Base-by-base conservation (phyloP, 2,113 vertebrate species). In the Tenrec ecaudatus region DNA sequence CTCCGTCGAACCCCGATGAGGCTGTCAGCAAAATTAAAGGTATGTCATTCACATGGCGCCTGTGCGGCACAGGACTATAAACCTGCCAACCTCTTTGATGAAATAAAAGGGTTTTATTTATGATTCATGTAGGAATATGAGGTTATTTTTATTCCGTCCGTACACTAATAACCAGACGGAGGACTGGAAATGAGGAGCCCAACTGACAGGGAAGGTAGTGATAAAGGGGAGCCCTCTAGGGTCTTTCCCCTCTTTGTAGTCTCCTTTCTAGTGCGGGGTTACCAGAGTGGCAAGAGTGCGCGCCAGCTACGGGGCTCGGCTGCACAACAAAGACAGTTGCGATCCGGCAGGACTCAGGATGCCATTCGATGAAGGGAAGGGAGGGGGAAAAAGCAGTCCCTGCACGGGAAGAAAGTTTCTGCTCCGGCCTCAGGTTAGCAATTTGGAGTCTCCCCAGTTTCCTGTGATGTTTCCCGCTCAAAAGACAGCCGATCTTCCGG, bases 11-110 rank as follows among this genome's bases (percentile, higher is more conserved):
- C 97, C 98, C 98, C 97, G 97, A 99, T 99, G 98, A 98, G 98
- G 98, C 99, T 99, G 99, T 99, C 99, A 99, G 98, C 98, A 98
- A 99, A 99, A 99, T 99, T 99, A 99, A 99, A 99, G 99, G 98
- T 98, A 99, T 99, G 99, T 99, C 98, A 99, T 98, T 98, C 98
- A 98, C 97, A 98, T 98, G 91, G 98, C 98, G 98, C 98, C 98
- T 98, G 98, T 98, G 98, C 98, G 98, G 98, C 98, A 98, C 98
- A 98, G 98, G 98, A 99, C 99, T 99, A 98, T 98, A 98, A 98
- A 98, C 98, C 99, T 99, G 98, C 98, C 98, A 99, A 97, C 96
- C 98, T 97, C 97, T 98, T 98, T 98, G 98, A 98, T 98, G 98
- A 98, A 98, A 98, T 98, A 98, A 98, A 98, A 98, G 97, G 98